Percentiles rank a stretch among this genome's conserved stretches.
phyloP scores from a whole-genome alignment of 2,888 invertebrate genomes.

The Nipponacmea schrenckii region DNA sequence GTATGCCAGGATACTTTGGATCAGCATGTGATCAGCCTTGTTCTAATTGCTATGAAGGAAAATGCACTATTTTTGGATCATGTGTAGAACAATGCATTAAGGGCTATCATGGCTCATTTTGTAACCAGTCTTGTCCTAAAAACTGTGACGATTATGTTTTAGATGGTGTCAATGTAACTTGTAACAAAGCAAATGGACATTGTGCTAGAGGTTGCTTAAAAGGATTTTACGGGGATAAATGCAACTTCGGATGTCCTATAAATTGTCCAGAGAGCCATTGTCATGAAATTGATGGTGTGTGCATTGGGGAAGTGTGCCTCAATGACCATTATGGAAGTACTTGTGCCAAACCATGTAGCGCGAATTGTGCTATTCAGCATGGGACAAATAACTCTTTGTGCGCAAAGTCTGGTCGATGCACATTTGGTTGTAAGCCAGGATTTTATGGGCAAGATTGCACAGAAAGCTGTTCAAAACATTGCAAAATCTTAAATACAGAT shows the following conservation, averaged over 20 bases:
- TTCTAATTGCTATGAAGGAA: neutral
- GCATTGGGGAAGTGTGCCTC: neutral
- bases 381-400: neutral
- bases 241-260: neutral
- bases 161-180: neutral
- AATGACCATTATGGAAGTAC: neutral
- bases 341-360: neutral
- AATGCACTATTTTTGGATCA: neutral
- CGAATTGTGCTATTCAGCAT: neutral
- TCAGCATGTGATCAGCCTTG: neutral
- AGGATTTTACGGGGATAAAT: neutral
- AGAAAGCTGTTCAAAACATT: neutral
- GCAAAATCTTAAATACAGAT: neutral
- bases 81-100: neutral
- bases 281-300: neutral
- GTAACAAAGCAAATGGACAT: neutral
- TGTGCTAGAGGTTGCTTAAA: neutral
- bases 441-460: neutral
- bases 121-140: neutral
- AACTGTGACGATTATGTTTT: neutral
- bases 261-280: neutral
- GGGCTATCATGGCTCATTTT: neutral
- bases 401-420: neutral
- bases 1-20: neutral
- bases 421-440: neutral